Conservation (phyloP, 2,113 vertebrate species). For the Carettochelys insculpta region DNA sequence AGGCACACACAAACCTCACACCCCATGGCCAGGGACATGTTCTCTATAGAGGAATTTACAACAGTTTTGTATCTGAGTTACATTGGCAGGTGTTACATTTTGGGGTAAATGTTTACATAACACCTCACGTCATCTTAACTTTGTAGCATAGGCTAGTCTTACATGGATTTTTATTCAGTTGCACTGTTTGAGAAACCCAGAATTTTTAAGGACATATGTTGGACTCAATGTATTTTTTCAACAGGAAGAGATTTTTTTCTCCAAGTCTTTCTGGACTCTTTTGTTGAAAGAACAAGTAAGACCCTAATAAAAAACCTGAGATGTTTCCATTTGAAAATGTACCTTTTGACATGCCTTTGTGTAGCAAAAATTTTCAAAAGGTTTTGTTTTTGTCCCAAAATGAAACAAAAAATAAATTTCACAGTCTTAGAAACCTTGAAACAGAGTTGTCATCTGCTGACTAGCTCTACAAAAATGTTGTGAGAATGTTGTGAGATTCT, state of each 20-base stretch:
- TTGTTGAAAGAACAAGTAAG: not conserved
- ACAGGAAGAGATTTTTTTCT: not conserved
- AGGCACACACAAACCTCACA: no score
- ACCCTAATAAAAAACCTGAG: no score
- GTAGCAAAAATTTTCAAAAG: not conserved
- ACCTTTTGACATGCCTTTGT: rapidly evolving
- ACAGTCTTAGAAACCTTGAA: not conserved
- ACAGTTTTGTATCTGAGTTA: no score
- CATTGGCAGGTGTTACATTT: no score
- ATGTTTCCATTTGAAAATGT: not conserved
- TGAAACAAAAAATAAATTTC: not conserved
- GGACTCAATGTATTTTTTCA: rapidly evolving
- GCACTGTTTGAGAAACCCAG: not conserved
- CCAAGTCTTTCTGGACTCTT: not conserved
- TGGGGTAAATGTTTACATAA: no score
- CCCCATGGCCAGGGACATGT: no score
- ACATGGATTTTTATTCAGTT: no score
- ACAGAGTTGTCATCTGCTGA: not conserved
- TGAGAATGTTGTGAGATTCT: not conserved
- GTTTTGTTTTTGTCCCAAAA: not conserved
- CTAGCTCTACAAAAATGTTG: not conserved
- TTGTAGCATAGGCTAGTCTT: no score
- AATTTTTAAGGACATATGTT: not conserved
- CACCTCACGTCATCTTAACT: no score
- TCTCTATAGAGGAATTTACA: no score